Conservation (phyloP, 1,140 invertebrate genomes). For the Adoxophyes honmai region DNA sequence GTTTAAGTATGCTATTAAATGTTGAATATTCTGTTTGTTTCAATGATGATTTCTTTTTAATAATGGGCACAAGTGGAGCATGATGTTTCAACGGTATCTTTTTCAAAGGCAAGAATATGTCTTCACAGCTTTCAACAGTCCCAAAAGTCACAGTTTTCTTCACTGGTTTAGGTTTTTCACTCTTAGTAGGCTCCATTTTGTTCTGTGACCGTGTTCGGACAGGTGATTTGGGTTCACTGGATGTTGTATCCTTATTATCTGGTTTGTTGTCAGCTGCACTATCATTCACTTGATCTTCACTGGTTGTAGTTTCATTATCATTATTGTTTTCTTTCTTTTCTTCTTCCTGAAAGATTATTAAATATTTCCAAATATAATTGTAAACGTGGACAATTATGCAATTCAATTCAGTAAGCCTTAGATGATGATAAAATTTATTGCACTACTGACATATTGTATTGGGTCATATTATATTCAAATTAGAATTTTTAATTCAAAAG, state of each 20-base stretch:
- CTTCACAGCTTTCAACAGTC: constrained; percentile 73
- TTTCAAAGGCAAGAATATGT: constrained; percentile 66
- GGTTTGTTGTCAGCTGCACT: constrained; percentile 36
- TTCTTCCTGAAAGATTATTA: constrained; percentile 60
- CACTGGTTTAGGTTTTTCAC: constrained; percentile 64
- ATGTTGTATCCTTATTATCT: constrained; percentile 40
- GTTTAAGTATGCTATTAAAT: constrained; percentile 72
- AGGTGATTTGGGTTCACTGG: constrained; percentile 58
- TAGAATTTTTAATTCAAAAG: too few species aligned
- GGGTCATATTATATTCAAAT: too few species aligned
- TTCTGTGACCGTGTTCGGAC: constrained; percentile 74
- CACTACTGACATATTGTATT: too few species aligned
- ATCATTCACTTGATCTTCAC: constrained; percentile 48
- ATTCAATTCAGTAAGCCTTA: too few species aligned
- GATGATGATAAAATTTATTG: too few species aligned
- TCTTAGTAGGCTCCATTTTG: constrained; percentile 71
- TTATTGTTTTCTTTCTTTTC: constrained; percentile 73
- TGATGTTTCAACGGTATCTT: constrained; percentile 68
- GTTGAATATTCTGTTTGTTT: constrained; percentile 71
- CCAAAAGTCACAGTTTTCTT: constrained; percentile 77
- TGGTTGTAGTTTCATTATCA: constrained; percentile 53
- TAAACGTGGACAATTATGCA: too few species aligned
- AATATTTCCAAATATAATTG: neutral
- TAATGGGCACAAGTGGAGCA: constrained; percentile 72
- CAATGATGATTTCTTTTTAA: constrained; percentile 72